phyloP scores from a whole-genome alignment of 1,140 invertebrate genomes.

The Bursaphelenchus mucronatus region DNA sequence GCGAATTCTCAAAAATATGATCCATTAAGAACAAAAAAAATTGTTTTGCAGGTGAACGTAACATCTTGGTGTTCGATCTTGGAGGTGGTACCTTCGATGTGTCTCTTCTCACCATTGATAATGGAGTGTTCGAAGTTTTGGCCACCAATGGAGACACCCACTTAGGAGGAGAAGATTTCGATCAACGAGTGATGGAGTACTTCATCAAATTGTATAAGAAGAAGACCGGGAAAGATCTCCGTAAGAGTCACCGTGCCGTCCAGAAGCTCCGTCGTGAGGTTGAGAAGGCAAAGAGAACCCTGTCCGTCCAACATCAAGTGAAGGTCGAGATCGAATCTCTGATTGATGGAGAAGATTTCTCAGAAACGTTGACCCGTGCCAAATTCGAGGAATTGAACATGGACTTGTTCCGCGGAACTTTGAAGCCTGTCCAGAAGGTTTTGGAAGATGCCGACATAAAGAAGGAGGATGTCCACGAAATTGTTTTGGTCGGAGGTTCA shows the following conservation, averaged over 20 bases:
- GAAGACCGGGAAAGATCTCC: conserved; percentile 66
- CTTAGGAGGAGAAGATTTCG: conserved; percentile 67
- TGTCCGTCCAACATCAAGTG: conserved; percentile 89
- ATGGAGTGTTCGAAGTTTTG: conserved; percentile 82
- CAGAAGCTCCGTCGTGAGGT: conserved; percentile 66
- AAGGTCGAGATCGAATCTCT: conserved; percentile 98
- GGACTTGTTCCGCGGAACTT: conserved; percentile 93
- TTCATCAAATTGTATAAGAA: conserved; percentile 68
- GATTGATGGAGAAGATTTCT: conserved; percentile 98
- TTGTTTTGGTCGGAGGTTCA: conserved; percentile 95
- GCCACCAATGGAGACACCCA: conserved; percentile 82
- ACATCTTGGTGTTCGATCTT: conserved; percentile 96
- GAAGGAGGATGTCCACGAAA: conserved; percentile 97
- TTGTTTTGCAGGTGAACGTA: conserved; percentile 76
- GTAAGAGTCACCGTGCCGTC: conserved; percentile 65
- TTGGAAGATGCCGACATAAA: conserved; percentile 97
- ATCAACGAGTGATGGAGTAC: conserved; percentile 67
- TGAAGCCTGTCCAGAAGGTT: conserved; percentile 97
- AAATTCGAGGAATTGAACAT: conserved; percentile 99
- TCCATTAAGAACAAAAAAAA: background rate
- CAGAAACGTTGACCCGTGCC: conserved; percentile 93
- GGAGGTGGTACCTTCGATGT: conserved; percentile 99
- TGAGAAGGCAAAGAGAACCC: conserved; percentile 72
- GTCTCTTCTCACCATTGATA: conserved; percentile 95
- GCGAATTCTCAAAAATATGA: background rate